These are phyloP conservation scores for Centropristis striata DNA, from an alignment of 2,113 vertebrate species.

Conservation along the genomic window DNA sequence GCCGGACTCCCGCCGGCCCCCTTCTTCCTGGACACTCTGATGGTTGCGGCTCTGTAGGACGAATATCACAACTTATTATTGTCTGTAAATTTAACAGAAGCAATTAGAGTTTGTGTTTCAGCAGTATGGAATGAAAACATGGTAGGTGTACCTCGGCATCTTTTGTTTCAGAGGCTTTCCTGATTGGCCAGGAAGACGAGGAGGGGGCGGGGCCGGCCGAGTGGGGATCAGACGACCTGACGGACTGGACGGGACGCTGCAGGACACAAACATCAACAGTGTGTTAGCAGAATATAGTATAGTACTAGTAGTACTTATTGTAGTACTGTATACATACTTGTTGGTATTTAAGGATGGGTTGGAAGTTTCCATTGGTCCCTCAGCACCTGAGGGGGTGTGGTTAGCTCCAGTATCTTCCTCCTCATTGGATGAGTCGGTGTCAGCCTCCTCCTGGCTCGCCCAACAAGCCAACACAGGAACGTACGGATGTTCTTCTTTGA, in stretches of 20 bases:
- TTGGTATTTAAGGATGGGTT: neutral
- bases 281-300: neutral
- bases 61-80: neutral
- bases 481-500: conserved; percentile 10
- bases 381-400: neutral
- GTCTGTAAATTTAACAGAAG: too few relatives aligned
- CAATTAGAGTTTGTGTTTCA: too few relatives aligned
- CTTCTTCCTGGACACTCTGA: conserved; percentile 84
- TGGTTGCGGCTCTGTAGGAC: conserved; percentile 79
- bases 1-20: neutral
- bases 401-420: conserved; percentile 52
- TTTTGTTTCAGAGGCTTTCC: conserved; percentile 60
- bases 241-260: neutral
- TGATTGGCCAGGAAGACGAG: neutral
- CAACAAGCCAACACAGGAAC: conserved; percentile 52
- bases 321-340: conserved; percentile 6
- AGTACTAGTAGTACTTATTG: neutral
- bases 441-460: conserved; percentile 66
- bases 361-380: conserved; percentile 3
- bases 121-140: too few relatives aligned
- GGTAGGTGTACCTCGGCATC: conserved; percentile 74
- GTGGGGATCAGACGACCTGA: conserved; percentile 17
- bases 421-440: conserved; percentile 75
- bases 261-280: neutral
- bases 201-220: conserved; percentile 42